Conservation (phyloP, 2,113 vertebrate genomes). For the Chaetura pelagica region DNA sequence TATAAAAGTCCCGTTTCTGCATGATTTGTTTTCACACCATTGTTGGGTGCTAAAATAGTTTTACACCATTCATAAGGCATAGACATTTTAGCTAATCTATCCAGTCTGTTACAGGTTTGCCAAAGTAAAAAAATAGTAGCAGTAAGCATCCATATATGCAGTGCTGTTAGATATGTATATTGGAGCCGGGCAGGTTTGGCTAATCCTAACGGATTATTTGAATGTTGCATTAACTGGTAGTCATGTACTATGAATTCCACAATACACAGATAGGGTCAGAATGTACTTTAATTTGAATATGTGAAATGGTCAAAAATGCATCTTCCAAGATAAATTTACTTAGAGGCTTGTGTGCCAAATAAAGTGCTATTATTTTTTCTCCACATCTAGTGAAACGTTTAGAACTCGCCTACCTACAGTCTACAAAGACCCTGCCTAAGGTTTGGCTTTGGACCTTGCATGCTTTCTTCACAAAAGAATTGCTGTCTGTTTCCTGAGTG, state of each 20-base stretch:
- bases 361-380: background rate
- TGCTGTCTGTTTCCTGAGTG: background rate
- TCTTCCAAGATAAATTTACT: background rate
- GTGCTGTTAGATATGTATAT: background rate
- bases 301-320: background rate
- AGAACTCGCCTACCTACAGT: background rate
- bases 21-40: slow-evolving; percentile 69
- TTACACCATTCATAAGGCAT: slow-evolving; percentile 22
- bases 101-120: background rate
- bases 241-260: background rate
- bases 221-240: background rate
- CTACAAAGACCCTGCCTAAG: background rate
- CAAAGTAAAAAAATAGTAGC: background rate
- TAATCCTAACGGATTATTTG: background rate
- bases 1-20: slow-evolving; percentile 60
- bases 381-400: background rate
- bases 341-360: background rate
- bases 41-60: slow-evolving; percentile 62
- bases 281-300: background rate
- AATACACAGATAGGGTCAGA: background rate
- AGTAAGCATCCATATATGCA: background rate
- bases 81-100: slow-evolving; percentile 13
- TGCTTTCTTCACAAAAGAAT: background rate
- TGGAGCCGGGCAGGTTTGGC: background rate
- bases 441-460: background rate